These are phyloP conservation scores for Pygoscelis antarcticus DNA, from an alignment of 2,113 vertebrate genomes.

Conservation along the genomic window DNA sequence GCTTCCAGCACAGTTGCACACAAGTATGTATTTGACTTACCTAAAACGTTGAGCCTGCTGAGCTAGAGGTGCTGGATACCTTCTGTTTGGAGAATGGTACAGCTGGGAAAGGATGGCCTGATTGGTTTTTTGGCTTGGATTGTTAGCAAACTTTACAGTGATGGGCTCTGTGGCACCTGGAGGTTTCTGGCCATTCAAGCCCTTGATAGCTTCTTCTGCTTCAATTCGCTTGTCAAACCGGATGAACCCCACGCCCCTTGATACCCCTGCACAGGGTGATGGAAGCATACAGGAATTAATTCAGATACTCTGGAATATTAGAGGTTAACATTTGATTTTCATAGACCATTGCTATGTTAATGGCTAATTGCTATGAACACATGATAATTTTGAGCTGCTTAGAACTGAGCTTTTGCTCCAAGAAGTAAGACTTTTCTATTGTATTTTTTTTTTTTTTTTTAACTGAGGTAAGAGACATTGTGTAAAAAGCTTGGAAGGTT, in stretches of 20 bases:
- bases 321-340: neutral
- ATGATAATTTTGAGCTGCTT: neutral
- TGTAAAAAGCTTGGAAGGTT: neutral
- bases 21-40: conserved; percentile 75
- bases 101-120: conserved; percentile 98
- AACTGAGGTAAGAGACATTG: neutral
- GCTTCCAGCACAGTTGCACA: neutral
- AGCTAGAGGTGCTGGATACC: conserved; percentile 94
- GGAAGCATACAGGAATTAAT: neutral
- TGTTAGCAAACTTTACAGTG: conserved; percentile 99
- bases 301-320: neutral
- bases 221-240: conserved; percentile 97
- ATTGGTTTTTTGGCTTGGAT: conserved; percentile 98
- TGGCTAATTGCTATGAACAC: neutral
- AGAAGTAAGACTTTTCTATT: neutral
- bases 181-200: conserved; percentile 97
- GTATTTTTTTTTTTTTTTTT: neutral
- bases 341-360: neutral
- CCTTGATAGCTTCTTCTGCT: conserved; percentile 98
- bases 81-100: conserved; percentile 97
- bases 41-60: conserved; percentile 99
- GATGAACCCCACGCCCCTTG: conserved; percentile 97
- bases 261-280: conserved; percentile 81
- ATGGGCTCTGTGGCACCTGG: conserved; percentile 94
- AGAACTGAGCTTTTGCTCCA: neutral